Percentiles rank a stretch among this genome's conserved stretches.
Evolutionary conservation across 2,888 invertebrate species (phyloP).

Genomic region (Papilio gigon): DNA sequence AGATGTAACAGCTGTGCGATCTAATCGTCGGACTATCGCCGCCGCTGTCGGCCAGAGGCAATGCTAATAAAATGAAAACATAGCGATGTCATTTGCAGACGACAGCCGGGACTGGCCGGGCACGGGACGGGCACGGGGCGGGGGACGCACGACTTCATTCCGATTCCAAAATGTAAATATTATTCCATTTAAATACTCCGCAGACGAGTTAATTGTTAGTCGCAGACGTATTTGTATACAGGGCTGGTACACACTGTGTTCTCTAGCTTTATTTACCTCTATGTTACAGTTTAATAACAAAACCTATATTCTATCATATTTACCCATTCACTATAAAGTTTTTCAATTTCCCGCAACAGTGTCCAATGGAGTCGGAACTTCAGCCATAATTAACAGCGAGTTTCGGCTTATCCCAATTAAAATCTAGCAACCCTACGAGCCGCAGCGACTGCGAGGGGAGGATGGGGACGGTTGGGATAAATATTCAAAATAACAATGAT

Average conservation of each 20-base stretch:
- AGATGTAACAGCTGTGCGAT: neutral
- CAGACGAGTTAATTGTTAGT: conserved; percentile 26
- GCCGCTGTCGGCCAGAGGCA: neutral
- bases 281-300: neutral
- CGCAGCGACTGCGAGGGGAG: conserved; percentile 28
- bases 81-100: conserved; percentile 2
- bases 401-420: conserved; percentile 39
- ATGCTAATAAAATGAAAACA: conserved; percentile 11
- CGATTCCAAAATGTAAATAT: conserved; percentile 20
- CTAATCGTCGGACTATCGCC: neutral
- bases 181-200: conserved; percentile 19
- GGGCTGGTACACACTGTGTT: conserved; percentile 6
- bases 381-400: conserved; percentile 35
- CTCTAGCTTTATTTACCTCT: neutral
- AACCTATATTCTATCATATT: neutral
- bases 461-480: conserved; percentile 41
- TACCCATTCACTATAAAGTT: neutral
- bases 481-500: conserved; percentile 46
- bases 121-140: neutral
- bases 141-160: neutral
- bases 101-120: conserved; percentile 4
- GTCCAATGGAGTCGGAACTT: conserved; percentile 26
- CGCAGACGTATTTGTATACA: conserved; percentile 13
- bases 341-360: conserved; percentile 23
- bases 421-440: conserved; percentile 36